Base-by-base conservation (phyloP, 1,140 invertebrate genomes). In the Lordiphosa clarofinis region DNA sequence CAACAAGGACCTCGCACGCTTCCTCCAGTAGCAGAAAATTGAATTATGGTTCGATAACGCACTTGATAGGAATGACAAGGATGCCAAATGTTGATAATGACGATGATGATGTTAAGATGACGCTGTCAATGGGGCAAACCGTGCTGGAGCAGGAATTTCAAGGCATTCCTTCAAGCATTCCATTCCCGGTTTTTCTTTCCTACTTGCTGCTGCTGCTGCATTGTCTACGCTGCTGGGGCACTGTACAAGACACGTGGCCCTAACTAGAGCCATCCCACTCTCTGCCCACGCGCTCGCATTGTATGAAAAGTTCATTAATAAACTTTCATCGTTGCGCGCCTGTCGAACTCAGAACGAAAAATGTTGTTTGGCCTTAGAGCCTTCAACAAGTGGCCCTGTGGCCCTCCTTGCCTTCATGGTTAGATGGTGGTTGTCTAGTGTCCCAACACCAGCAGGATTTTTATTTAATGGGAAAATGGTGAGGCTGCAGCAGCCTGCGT, bases 231-330 rank as follows among this genome's bases (percentile, higher is more conserved):
- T 56, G 19, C 61, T 50, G 47, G 4, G 4, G 21, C 21, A 24
- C 50, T 69, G 73, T 59, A 50, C 60, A 43, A 71, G 76, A 70
- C 71, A 75, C 49, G 39, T 67, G 64, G 64, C 47, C 33, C n/a
- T 21, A 50, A 5, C 7, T 24, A 5, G 21, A 24, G 21, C 21
- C 21, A 24, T 46, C 21, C 64, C 49, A 68, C 68, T 48, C 61
- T 37, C 49, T 50, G 38, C 35, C 48, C 12, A 13, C 50, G 43
- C 24, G 43, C 24, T 44, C 21, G 28, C 31, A 48, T 43, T 48
- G 49, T 7, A 24, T 31, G 54, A 61, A 78, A 84, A 84, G 56
- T 84, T 84, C 78, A 73, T 84, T 84, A 84, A 84, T 84, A 84
- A 84, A 84, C 78, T 84, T 84, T 78, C 61, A 54, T 68, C 64